Evolutionary conservation across 2,113 vertebrate genomes (phyloP).

Genomic region (Laterallus jamaicensis): DNA sequence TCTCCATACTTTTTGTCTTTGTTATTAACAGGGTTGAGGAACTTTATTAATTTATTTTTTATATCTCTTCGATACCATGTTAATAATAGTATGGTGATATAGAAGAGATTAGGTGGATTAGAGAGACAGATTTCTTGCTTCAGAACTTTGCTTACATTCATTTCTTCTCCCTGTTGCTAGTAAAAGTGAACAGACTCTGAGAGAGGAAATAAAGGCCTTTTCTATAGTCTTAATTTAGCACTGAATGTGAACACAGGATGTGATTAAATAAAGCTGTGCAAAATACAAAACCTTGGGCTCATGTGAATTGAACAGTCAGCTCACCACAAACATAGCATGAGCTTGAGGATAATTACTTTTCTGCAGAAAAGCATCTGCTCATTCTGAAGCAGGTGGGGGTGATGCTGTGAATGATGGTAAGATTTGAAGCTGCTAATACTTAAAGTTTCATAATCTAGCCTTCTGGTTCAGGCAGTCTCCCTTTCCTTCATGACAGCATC

Average conservation of each 20-base stretch:
- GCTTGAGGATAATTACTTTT: slow-evolving; percentile 30
- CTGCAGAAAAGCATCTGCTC: background rate
- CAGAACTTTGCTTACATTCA: background rate
- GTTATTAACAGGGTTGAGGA: background rate
- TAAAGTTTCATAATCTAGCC: background rate
- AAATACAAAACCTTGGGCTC: background rate
- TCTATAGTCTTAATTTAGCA: slow-evolving; percentile 11
- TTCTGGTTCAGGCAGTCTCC: background rate
- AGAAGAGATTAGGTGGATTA: background rate
- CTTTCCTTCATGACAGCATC: background rate
- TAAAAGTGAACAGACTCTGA: background rate
- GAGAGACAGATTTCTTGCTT: background rate
- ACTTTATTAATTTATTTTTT: background rate
- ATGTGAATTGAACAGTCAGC: background rate
- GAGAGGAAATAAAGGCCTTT: background rate
- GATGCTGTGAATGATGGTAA: background rate
- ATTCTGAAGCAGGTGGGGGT: background rate
- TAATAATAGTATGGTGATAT: background rate
- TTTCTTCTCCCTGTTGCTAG: background rate
- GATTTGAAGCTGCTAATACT: background rate
- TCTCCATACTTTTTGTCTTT: background rate
- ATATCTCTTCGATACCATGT: background rate
- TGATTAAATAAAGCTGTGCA: slow-evolving; percentile 16
- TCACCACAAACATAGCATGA: slow-evolving; percentile 2
- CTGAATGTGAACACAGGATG: background rate